Base-by-base conservation (phyloP, 2,113 vertebrate genomes). In the Ifrita kowaldi region DNA sequence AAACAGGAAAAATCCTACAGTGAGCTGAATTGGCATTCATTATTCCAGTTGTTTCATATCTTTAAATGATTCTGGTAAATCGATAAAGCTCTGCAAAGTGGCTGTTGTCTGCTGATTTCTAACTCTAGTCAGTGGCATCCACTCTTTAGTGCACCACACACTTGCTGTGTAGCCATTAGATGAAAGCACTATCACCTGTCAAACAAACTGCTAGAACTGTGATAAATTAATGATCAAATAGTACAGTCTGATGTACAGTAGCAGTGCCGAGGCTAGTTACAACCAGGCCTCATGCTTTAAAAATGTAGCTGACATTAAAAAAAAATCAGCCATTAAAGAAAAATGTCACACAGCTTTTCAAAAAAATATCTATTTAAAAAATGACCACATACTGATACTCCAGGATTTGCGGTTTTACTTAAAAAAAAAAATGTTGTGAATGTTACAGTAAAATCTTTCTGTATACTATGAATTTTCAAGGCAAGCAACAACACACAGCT, bases 181-280 rank as follows among this genome's bases (percentile, higher is more conserved):
- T 99, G 98, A 99, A 99, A 99, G 98, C 97, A 93, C 97, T 96
- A 98, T 98, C 98, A 99, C 98, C 99, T 99, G 98, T 99, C 99
- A 99, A 98, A 99, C 98, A 99, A 99, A 99, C 98, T 98, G 98
- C 98, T 99, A 98, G 98, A 99, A 98, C 98, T 98, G 98, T 98
- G 98, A 99, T 99, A 99, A 99, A 99, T 99, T 99, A 99, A 99
- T 99, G 99, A 99, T 99, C 99, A 99, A 99, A 99, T 98, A 97
- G 97, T 97, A 98, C 96, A 97, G 97, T 97, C 97, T 97, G 98
- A 98, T 96, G 98, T 98, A 98, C 98, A 98, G 98, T 98, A 98
- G 98, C 98, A 97, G 97, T 95, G 97, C 98, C 80, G 97, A 97
- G 97, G 98, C 98, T 98, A 98, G 98, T 98, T 98, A 98, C 98